phyloP scores from a whole-genome alignment of 2,888 invertebrate genomes.

The Lasioglossum pauxillum region DNA sequence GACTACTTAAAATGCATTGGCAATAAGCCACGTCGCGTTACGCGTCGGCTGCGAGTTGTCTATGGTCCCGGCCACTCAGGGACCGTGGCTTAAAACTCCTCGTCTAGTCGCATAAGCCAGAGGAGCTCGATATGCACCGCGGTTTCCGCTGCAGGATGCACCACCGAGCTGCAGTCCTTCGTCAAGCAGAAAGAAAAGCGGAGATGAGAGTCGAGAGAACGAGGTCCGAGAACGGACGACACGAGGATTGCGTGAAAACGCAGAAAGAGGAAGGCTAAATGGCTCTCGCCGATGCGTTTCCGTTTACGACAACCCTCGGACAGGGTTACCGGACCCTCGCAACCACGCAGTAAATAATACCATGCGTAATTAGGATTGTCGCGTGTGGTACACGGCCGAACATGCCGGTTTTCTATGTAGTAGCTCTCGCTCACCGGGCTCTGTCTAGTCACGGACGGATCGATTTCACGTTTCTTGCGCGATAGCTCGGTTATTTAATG shows the following conservation, averaged over 20 bases:
- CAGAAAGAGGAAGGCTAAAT: neutral
- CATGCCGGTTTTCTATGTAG: neutral
- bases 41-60: conserved; percentile 74
- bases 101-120: conserved; percentile 64
- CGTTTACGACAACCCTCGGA: conserved; percentile 9
- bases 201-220: neutral
- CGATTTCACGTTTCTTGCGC: conserved; percentile 18
- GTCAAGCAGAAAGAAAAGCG: neutral
- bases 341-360: neutral
- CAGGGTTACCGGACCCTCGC: neutral
- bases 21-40: conserved; percentile 82
- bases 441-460: neutral
- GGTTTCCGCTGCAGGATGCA: conserved; percentile 62
- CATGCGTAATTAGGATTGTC: conserved; percentile 6
- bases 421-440: neutral
- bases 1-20: conserved; percentile 83
- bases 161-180: neutral
- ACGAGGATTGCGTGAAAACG: neutral
- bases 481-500: neutral
- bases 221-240: neutral
- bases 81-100: conserved; percentile 67
- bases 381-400: neutral
- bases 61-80: conserved; percentile 66
- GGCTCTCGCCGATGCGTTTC: neutral
- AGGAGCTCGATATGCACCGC: conserved; percentile 32